Evolutionary conservation across 1,140 invertebrate genomes (phyloP), one percentile per base, ranked within the genome.

Genomic region (Pogonognathellus flavescens): DNA sequence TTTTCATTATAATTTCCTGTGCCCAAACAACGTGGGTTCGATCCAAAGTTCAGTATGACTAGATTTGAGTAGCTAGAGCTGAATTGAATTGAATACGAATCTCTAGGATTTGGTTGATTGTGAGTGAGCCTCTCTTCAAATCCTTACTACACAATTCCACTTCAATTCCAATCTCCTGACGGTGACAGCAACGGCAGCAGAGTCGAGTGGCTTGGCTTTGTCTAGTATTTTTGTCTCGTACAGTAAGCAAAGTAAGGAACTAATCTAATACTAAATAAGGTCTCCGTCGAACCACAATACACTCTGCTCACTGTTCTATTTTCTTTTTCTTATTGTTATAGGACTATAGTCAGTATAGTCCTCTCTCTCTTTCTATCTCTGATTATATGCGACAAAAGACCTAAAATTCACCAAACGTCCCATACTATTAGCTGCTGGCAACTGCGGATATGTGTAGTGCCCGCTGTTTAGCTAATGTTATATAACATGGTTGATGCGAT

Each of bases 161-260:
- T 76, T 76, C 70, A 76, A 76, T 76, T 76, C 70, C 70, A 76
- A 76, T 76, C 41, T 76, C 70, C 70, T 76, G 70, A 76, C 70
- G 70, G 25, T 76, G 70, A 76, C 70, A 76, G 70, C 31, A 76
- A 76, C 49, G 70, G 49, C 31, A 31, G 70, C 70, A 49, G 70
- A 76, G 31, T 41, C 70, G 25, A 76, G 31, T 76, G 70, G 41
- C 7, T 76, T 49, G 70, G 41, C 62, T 31, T 66, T 66, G 62
- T 20, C 62, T 20, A 66, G 62, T 9, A 66, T 9, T 66, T 66
- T 25, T 9, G 20, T 25, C 31, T 76, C n/a, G 70, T 25, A 31
- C 41, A 76, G 70, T 20, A 66, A 10, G 62, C 18, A 66, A 66
- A 66, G 20, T 13, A 66, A 20, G 22, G 62, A 66, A 60, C 62